These are phyloP conservation scores for Panurus biarmicus DNA, from an alignment of 2,113 vertebrate species.

Conservation along the genomic window DNA sequence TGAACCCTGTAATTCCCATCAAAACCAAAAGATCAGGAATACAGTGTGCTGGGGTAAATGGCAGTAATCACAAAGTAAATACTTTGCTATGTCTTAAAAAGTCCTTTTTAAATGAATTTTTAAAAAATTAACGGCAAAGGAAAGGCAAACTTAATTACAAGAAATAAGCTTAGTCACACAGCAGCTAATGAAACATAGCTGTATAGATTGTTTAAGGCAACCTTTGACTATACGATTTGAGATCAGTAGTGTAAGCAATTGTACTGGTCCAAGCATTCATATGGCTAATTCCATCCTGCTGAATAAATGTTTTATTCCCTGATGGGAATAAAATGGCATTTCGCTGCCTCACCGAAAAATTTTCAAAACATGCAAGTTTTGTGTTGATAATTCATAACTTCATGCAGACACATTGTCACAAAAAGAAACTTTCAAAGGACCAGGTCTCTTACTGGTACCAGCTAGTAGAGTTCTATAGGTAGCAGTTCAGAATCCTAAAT, in stretches of 20 bases:
- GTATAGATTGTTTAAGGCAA: not conserved
- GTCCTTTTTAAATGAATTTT: not conserved
- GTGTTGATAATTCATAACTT: not conserved
- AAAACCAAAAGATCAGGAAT: not conserved
- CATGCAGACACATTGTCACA: not conserved
- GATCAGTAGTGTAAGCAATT: not conserved
- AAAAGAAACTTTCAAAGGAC: not conserved
- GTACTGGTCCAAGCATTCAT: not conserved
- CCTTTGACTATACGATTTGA: not conserved
- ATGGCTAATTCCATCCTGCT: not conserved
- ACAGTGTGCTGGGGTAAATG: not conserved
- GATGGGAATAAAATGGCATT: not conserved
- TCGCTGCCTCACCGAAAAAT: not conserved
- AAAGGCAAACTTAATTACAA: not conserved
- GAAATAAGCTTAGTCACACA: not conserved
- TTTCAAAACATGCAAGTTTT: not conserved
- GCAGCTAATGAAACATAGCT: not conserved
- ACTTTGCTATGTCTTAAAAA: not conserved
- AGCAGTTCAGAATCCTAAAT: not conserved
- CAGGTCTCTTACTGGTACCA: not conserved
- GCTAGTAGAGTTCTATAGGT: not conserved
- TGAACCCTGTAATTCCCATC: not conserved
- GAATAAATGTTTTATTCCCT: too few relatives aligned
- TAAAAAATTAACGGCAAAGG: not conserved
- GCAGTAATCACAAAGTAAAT: not conserved